Percentiles rank a stretch among this genome's conserved stretches.
Conservation (phyloP, 2,888 invertebrate species). For the Mamestra brassicae region DNA sequence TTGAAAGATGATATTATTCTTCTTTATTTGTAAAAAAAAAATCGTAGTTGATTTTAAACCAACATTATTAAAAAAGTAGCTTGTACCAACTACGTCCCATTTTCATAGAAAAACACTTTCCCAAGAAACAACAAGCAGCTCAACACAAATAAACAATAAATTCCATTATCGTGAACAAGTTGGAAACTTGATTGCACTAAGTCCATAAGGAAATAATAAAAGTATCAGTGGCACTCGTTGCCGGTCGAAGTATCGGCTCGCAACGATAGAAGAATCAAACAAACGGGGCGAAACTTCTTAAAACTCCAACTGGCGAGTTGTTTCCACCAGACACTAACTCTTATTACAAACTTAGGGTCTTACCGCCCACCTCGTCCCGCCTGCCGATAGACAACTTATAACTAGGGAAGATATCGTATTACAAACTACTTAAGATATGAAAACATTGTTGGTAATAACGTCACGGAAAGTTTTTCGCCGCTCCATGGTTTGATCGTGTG, state of each 20-base stretch:
- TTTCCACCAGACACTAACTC: slow-evolving; percentile 79
- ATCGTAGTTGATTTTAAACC: neutral
- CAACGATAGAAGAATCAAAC: slow-evolving; percentile 83
- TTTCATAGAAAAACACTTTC: slow-evolving; percentile 20
- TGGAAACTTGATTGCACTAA: slow-evolving; percentile 76
- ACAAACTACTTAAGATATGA: slow-evolving; percentile 71
- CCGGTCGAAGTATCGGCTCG: slow-evolving; percentile 75
- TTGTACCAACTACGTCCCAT: neutral
- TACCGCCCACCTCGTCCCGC: slow-evolving; percentile 60
- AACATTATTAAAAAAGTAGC: neutral
- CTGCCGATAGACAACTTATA: slow-evolving; percentile 76
- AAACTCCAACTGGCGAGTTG: slow-evolving; percentile 76
- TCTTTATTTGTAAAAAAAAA: no score
- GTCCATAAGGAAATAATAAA: slow-evolving; percentile 84
- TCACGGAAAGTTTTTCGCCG: slow-evolving; percentile 48
- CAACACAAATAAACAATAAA: slow-evolving; percentile 73
- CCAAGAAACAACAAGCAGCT: slow-evolving; percentile 46
- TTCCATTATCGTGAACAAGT: slow-evolving; percentile 73
- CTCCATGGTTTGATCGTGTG: slow-evolving; percentile 15
- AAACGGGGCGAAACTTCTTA: slow-evolving; percentile 81
- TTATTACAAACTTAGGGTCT: slow-evolving; percentile 82
- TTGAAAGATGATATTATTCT: no score
- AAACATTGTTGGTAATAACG: slow-evolving; percentile 56
- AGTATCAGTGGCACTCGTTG: slow-evolving; percentile 81
- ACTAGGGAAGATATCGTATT: slow-evolving; percentile 77